Evolutionary conservation across 2,113 vertebrate genomes (phyloP).

Genomic region (Lepus americanus): DNA sequence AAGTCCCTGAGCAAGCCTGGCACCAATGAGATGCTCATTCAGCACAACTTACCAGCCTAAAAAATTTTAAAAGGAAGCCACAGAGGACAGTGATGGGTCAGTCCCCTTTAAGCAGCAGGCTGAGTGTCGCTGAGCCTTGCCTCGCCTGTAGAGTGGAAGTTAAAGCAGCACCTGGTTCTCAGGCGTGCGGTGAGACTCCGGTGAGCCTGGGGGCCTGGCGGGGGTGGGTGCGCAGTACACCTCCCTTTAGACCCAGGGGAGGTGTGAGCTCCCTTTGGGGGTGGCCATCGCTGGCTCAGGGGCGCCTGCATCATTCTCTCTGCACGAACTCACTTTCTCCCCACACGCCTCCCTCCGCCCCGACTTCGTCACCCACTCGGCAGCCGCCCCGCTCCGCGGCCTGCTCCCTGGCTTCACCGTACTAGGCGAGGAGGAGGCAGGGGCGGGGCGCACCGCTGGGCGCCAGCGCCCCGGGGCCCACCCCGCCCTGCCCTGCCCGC

Average conservation of each 20-base stretch:
- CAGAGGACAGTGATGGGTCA: background rate
- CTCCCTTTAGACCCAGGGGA: background rate
- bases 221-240: background rate
- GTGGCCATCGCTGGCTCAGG: background rate
- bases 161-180: background rate
- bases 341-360: no score
- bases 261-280: background rate
- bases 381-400: background rate
- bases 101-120: background rate
- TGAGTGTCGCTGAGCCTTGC: background rate
- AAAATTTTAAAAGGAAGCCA: background rate
- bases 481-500: slow-evolving; percentile 11
- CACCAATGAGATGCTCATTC: background rate
- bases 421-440: background rate
- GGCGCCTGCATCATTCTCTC: background rate
- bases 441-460: slow-evolving; percentile 28
- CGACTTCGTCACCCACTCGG: slow-evolving; percentile 76
- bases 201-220: background rate
- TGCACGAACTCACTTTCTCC: background rate
- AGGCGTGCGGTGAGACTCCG: background rate
- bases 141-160: background rate
- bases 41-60: background rate
- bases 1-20: background rate
- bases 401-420: slow-evolving; percentile 66
- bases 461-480: no score